These are phyloP conservation scores for Drosophila paulistorum DNA, from an alignment of 1,140 invertebrate species.

Conservation along the genomic window DNA sequence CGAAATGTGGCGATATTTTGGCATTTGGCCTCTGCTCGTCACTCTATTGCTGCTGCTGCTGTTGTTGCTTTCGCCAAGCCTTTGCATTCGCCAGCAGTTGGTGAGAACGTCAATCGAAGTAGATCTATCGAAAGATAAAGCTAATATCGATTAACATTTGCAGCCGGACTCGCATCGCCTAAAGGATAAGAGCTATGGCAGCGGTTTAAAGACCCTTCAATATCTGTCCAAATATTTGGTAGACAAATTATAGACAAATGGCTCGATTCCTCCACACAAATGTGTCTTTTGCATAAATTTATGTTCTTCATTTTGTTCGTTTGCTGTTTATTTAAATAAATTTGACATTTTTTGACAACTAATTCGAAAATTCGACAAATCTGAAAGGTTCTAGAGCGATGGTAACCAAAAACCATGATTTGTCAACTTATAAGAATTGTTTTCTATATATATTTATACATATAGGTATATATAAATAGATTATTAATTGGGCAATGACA, in stretches of 20 bases:
- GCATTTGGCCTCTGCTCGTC: neutral
- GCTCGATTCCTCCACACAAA: no score
- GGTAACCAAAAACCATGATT: neutral
- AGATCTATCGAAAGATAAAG: no score
- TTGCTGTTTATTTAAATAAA: constrained; percentile 4
- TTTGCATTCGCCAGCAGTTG: neutral
- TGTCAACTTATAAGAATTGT: constrained; percentile 12
- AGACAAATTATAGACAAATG: no score
- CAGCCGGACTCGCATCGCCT: neutral
- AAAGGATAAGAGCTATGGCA: no score
- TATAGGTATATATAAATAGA: constrained; percentile 45
- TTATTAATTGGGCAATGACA: constrained; percentile 26
- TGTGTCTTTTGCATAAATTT: neutral
- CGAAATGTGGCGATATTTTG: constrained; percentile 8
- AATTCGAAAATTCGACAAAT: neutral
- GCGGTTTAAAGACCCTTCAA: no score
- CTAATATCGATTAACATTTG: neutral
- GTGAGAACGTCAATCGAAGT: neutral
- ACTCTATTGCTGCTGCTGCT: constrained; percentile 10
- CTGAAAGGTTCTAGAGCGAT: neutral
- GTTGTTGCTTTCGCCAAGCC: neutral
- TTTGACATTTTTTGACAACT: neutral
- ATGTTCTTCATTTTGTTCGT: constrained; percentile 5
- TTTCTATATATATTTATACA: no score
- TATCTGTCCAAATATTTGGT: no score